Conservation (phyloP, 1,140 invertebrate species). For the Alviniconcha marisindica region DNA sequence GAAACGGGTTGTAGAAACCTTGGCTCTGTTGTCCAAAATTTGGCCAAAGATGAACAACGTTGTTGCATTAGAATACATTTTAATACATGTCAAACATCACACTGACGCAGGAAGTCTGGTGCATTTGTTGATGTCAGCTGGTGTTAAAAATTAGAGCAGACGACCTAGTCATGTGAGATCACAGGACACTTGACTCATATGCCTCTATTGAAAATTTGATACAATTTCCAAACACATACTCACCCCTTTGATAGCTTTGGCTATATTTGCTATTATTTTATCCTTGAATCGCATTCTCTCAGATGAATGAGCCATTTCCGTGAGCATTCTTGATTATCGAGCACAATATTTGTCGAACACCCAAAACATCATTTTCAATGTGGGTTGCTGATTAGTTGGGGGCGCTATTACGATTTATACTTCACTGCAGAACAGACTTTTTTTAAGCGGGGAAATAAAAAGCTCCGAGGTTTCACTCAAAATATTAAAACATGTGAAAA, state of each 20-base stretch:
- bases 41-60: too few relatives aligned
- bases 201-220: not conserved
- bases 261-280: slow-evolving; percentile 61
- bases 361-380: slow-evolving; percentile 26
- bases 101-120: too few relatives aligned
- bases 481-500: too few relatives aligned
- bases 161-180: slow-evolving; percentile 33
- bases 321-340: slow-evolving; percentile 29
- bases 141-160: slow-evolving; percentile 11
- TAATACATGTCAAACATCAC: too few relatives aligned
- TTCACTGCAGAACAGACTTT: not conserved
- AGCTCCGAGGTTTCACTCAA: too few relatives aligned
- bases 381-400: slow-evolving; percentile 23
- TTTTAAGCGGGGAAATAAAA: too few relatives aligned
- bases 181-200: slow-evolving; percentile 22
- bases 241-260: slow-evolving; percentile 63
- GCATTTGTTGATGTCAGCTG: too few relatives aligned
- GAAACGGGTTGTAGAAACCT: too few relatives aligned
- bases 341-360: not conserved
- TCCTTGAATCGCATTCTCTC: slow-evolving; percentile 63
- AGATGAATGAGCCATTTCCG: slow-evolving; percentile 44
- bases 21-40: too few relatives aligned
- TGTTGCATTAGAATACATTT: too few relatives aligned
- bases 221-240: slow-evolving; percentile 33
- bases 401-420: slow-evolving; percentile 6